Evolutionary conservation across 2,888 invertebrate species (phyloP).

Genomic region (Acrobasis suavella): DNA sequence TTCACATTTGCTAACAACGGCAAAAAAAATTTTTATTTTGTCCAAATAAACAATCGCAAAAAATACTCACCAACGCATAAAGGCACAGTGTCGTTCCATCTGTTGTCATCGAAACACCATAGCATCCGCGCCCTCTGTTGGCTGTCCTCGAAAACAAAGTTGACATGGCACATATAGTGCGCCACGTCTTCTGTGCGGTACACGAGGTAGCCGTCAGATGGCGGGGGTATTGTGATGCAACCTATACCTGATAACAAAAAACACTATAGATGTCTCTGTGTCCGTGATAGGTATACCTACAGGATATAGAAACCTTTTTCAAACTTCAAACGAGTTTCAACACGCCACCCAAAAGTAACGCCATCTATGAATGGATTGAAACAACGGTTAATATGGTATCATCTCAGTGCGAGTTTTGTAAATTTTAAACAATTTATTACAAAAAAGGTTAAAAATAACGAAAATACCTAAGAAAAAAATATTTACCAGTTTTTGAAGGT

Average conservation of each 20-base stretch:
- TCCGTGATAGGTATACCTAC: background rate
- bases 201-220: conserved; percentile 86
- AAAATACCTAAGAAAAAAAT: too few species aligned
- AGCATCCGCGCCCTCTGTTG: conserved; percentile 82
- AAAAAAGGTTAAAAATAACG: too few species aligned
- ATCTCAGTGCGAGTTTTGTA: too few species aligned
- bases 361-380: too few species aligned
- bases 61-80: conserved; percentile 84
- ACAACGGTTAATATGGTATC: too few species aligned
- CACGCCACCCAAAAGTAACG: too few species aligned
- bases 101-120: conserved; percentile 84
- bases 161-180: conserved; percentile 86
- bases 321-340: too few species aligned
- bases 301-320: too few species aligned
- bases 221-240: conserved; percentile 84
- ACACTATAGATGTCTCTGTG: background rate
- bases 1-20: too few species aligned
- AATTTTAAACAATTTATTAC: too few species aligned
- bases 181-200: conserved; percentile 85
- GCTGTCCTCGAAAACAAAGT: conserved; percentile 87
- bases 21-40: too few species aligned
- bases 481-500: background rate
- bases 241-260: conserved; percentile 81
- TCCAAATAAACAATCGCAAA: background rate
- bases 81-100: conserved; percentile 85